Conservation (phyloP, 2,888 invertebrate species). For the Aquatica leii region DNA sequence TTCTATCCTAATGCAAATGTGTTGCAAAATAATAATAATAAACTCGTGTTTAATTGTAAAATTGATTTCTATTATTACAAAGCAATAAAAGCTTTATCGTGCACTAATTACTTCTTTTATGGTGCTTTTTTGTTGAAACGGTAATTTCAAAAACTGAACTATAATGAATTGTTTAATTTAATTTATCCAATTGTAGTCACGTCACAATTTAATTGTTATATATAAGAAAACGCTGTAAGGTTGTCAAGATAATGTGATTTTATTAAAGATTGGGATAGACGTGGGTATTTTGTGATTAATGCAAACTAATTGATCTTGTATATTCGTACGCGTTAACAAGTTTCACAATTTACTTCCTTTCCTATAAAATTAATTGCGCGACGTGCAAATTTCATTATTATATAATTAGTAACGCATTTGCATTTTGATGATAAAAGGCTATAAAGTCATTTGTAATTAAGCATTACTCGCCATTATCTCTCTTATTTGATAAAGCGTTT, state of each 20-base stretch:
- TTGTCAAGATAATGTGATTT: slow-evolving; percentile 44
- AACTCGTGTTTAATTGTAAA: too few relatives aligned
- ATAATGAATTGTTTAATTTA: slow-evolving; percentile 8
- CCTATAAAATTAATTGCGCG: background rate
- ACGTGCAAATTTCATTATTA: background rate
- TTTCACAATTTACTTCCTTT: slow-evolving; percentile 17
- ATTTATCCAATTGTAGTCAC: slow-evolving; percentile 20
- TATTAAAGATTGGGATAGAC: slow-evolving; percentile 50
- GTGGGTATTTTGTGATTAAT: slow-evolving; percentile 47
- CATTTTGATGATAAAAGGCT: too few relatives aligned
- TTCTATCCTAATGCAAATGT: too few relatives aligned
- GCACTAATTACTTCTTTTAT: too few relatives aligned
- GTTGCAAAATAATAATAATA: too few relatives aligned
- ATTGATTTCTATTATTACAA: too few relatives aligned
- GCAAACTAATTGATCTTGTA: slow-evolving; percentile 47
- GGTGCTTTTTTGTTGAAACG: background rate
- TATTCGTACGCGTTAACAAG: slow-evolving; percentile 25
- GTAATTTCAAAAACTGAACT: background rate
- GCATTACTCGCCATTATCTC: too few relatives aligned
- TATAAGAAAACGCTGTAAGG: slow-evolving; percentile 20
- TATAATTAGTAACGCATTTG: background rate
- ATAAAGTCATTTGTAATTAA: too few relatives aligned
- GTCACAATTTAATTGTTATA: slow-evolving; percentile 12
- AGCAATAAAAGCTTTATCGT: too few relatives aligned
- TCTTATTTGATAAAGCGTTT: background rate